Conservation (phyloP, 1,140 invertebrate species). For the Drosophila orosa region DNA sequence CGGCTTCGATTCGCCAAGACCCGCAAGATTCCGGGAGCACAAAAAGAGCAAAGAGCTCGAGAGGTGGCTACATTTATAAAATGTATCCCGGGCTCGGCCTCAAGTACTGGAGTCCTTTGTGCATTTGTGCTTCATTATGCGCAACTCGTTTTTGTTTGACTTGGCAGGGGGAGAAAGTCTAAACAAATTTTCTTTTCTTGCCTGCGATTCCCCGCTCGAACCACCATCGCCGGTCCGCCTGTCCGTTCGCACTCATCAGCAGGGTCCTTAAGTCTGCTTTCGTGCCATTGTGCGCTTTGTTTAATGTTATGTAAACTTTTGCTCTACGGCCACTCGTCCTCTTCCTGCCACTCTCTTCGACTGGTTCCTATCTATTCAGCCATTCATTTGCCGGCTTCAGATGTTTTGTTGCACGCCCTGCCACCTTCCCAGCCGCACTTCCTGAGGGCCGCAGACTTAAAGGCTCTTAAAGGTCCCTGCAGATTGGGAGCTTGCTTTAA, state of each 20-base stretch:
- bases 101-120: conserved; percentile 50
- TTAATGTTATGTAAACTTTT: conserved; percentile 83
- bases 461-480: conserved; percentile 56
- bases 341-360: conserved; percentile 44
- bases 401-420: conserved; percentile 37
- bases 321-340: conserved; percentile 47
- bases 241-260: conserved; percentile 71
- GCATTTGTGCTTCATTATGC: conserved; percentile 79
- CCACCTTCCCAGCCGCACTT: conserved; percentile 13
- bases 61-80: conserved; percentile 62
- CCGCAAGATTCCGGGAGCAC: conserved; percentile 17
- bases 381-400: conserved; percentile 65
- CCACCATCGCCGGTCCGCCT: conserved; percentile 16
- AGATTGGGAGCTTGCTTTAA: conserved; percentile 47
- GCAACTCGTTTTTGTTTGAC: conserved; percentile 79
- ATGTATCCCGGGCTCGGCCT: conserved; percentile 29
- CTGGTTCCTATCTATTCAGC: conserved; percentile 75
- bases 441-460: not conserved
- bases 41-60: conserved; percentile 38
- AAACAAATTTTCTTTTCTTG: conserved; percentile 74
- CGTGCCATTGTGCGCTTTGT: conserved; percentile 77
- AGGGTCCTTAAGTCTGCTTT: conserved; percentile 55
- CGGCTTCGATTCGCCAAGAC: conserved; percentile 2
- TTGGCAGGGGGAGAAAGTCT: conserved; percentile 70
- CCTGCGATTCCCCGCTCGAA: conserved; percentile 55